A percentile compares a stretch with the other conserved stretches of the same genome.
These are phyloP conservation scores for Calvadosia cruxmelitensis DNA, from an alignment of 30 jellyfish, hydroid and myxozoan species.

Conservation along the genomic window DNA sequence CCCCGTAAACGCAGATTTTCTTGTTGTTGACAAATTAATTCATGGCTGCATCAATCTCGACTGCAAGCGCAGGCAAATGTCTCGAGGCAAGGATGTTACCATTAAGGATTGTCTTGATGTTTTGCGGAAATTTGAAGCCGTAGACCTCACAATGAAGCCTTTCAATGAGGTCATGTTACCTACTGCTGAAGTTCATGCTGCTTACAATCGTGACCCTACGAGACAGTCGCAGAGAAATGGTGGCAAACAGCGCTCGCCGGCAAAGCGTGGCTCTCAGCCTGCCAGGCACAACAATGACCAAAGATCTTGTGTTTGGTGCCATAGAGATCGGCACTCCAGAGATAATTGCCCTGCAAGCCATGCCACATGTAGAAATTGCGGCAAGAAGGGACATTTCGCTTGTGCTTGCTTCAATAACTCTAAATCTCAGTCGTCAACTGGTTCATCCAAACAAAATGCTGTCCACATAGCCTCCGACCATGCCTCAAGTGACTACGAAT, in stretches of 20 bases:
- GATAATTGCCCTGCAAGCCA: slow-evolving; percentile 10
- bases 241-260: background rate
- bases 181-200: background rate
- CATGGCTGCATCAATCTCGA: slow-evolving; percentile 25
- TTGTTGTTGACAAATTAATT: slow-evolving; percentile 13
- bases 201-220: slow-evolving; percentile 18
- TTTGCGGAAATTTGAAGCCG: slow-evolving; percentile 18
- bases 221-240: slow-evolving; percentile 11
- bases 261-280: background rate
- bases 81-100: background rate
- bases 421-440: background rate
- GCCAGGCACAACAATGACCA: background rate
- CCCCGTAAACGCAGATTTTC: slow-evolving; percentile 15
- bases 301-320: background rate
- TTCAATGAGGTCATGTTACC: background rate
- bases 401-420: background rate
- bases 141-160: slow-evolving; percentile 19
- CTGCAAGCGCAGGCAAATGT: slow-evolving; percentile 18
- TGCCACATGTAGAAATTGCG: slow-evolving; percentile 9
- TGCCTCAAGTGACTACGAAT: background rate
- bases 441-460: background rate
- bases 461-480: background rate
- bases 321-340: background rate
- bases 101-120: background rate
- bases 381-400: background rate